Evolutionary conservation across 2,113 vertebrate species (phyloP).

Genomic region (Mormoops blainvillei): DNA sequence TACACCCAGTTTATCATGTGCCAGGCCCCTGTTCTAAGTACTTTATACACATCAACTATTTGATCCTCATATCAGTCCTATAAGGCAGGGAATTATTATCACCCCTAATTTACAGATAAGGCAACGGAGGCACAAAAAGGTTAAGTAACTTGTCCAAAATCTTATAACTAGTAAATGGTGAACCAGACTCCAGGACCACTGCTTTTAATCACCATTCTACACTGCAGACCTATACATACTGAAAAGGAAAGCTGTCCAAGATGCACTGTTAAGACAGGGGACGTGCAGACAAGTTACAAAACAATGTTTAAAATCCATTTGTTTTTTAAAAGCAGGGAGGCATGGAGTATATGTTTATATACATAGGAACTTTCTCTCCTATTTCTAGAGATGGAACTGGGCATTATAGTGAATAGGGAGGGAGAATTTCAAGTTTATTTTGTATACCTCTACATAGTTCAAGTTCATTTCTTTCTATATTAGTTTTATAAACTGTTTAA

Average conservation of each 20-base stretch:
- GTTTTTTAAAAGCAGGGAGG: not conserved
- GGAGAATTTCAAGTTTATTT: not conserved
- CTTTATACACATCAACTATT: not conserved
- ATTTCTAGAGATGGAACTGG: not conserved
- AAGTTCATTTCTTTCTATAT: not conserved
- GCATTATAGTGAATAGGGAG: not conserved
- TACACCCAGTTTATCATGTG: not conserved
- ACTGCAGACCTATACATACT: not conserved
- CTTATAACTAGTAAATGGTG: not conserved
- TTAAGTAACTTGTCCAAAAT: not conserved
- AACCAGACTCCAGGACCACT: not conserved
- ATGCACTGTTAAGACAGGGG: not conserved
- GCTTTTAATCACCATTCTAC: not conserved
- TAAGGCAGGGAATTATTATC: not conserved
- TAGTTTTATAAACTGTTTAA: not conserved
- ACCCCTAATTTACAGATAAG: not conserved
- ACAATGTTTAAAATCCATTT: not conserved
- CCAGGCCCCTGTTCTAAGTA: not conserved
- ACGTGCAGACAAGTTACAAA: not conserved
- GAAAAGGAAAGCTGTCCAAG: not conserved
- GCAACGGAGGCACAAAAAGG: not conserved
- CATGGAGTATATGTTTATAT: not conserved
- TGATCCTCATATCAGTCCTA: not conserved
- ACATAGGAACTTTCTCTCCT: not conserved
- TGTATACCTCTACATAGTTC: not conserved